Evolutionary conservation across 37 sponge, comb jelly and placozoan genomes (phyloP), one percentile per base, ranked within the genome.

Genomic region (Haliclona indistincta): DNA sequence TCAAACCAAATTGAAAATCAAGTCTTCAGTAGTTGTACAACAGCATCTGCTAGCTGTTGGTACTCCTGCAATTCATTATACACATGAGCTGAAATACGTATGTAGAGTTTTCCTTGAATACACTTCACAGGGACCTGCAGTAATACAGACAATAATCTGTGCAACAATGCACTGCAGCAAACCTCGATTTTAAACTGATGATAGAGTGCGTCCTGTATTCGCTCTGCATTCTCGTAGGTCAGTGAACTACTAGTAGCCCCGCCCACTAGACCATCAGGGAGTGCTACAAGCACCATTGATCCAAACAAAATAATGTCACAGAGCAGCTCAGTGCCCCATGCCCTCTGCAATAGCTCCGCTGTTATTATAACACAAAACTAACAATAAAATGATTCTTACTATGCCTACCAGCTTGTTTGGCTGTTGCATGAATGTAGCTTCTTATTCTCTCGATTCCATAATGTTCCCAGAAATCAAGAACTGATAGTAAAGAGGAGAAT

Each of bases 151-250:
- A 36, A 35, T 43, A 28, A 30, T 39, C 60, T n/a, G 36, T 32
- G 41, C 30, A 5, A 37, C 11, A 36, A 36, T 26, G 54, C 17
- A 71, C 2, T 8, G 17, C 25, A 5, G 5, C 51, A 43, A 56
- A 84, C 93, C 83, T 92, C 93, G 25, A 92, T 84, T n/a, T 87
- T 79, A 74, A 60, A 78, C 30, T 84, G 64, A 45, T 81, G 63
- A 67, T 75, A 77, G 39, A 92, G 85, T 8, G 28, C 38, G 61
- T 92, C 56, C 51, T 91, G 88, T 8, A 91, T 40, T 22, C 53
- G 34, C 43, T 73, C 88, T 39, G 84, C 79, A 41, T 79, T 47
- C 8, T 78, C 66, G 54, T 69, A 78, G 3, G 28, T 38, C n/a
- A 61, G 51, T 20, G 23, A 44, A 3, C 13, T 13, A 43, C 44